Evolutionary conservation across 2,888 invertebrate species (phyloP), one percentile per base, ranked within the genome.

Genomic region (Drosophila emarginata): DNA sequence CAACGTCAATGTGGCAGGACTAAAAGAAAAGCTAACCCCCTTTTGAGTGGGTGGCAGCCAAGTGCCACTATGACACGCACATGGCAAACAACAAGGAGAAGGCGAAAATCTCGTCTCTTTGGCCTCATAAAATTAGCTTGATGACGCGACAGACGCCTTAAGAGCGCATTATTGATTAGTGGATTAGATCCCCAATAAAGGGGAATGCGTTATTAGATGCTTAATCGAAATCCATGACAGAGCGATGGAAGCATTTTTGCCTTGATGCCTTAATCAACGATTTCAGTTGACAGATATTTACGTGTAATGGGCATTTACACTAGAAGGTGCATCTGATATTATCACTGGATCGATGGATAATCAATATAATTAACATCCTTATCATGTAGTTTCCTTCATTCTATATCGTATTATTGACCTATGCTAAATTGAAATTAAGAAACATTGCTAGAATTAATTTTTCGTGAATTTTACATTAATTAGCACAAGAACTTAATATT

Each of bases 141-240:
- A 70, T 73, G 68, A 64, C 67, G 64, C 64, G 45, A 45, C 72
- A 68, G 59, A 64, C 67, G 64, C 65, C 68, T 65, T 53, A 67
- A 63, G 60, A 72, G 72, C 74, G 57, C 65, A 76, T 85, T 87
- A 83, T 82, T 87, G 86, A 87, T 87, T 78, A 79, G 72, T 59
- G 65, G 60, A 66, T 67, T 62, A 70, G 36, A 59, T 57, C 56
- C 61, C 75, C 64, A 54, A 64, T 64, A 64, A 66, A 21, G 14
- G 40, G 40, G 60, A 72, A 65, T 66, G 64, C 39, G 61, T 61
- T 59, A 71, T 60, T 68, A 62, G 75, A 59, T 71, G 69, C 60
- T 68, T 71, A 72, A 82, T 82, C 76, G 74, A 68, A 69, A 39
- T 52, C 58, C 59, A 67, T 67, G 85, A 76, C 72, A 71, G 57